Percentiles rank a stretch among this genome's conserved stretches.
phyloP scores from a whole-genome alignment of 2,888 invertebrate genomes.

The Heterodera filipjevi region DNA sequence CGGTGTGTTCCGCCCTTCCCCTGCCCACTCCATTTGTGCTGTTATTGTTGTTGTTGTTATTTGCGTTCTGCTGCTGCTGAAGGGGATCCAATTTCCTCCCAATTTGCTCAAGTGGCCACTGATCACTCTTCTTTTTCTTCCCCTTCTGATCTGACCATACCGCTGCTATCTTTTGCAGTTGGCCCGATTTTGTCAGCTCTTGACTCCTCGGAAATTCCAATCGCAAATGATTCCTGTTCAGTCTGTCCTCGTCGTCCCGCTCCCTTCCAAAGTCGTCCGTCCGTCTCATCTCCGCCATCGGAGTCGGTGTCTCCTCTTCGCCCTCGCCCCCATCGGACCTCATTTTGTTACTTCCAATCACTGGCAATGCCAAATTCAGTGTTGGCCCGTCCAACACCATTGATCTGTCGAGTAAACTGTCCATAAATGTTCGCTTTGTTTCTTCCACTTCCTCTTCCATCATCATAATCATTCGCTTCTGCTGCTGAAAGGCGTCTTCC shows the following conservation, averaged over 20 bases:
- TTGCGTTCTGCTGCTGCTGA: background rate
- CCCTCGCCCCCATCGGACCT: background rate
- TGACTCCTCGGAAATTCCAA: background rate
- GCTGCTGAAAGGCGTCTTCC: background rate
- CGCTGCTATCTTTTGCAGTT: background rate
- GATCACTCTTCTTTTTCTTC: background rate
- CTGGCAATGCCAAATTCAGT: constrained; percentile 29
- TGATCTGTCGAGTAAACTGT: background rate
- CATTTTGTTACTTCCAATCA: constrained; percentile 17
- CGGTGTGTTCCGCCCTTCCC: no score
- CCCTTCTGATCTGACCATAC: background rate
- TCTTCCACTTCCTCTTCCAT: background rate
- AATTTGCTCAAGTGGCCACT: background rate
- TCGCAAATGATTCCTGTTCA: constrained; percentile 12
- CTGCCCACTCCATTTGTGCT: background rate
- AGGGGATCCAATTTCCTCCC: background rate
- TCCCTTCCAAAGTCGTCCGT: background rate
- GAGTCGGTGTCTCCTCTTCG: constrained; percentile 16
- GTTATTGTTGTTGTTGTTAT: background rate
- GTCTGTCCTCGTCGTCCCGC: constrained; percentile 4
- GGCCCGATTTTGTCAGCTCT: background rate
- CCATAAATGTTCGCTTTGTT: background rate
- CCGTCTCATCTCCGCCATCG: constrained; percentile 20
- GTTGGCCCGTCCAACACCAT: constrained; percentile 34
- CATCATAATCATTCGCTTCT: background rate